Evolutionary conservation across 2,113 vertebrate species (phyloP).

Genomic region (Steatornis caripensis): DNA sequence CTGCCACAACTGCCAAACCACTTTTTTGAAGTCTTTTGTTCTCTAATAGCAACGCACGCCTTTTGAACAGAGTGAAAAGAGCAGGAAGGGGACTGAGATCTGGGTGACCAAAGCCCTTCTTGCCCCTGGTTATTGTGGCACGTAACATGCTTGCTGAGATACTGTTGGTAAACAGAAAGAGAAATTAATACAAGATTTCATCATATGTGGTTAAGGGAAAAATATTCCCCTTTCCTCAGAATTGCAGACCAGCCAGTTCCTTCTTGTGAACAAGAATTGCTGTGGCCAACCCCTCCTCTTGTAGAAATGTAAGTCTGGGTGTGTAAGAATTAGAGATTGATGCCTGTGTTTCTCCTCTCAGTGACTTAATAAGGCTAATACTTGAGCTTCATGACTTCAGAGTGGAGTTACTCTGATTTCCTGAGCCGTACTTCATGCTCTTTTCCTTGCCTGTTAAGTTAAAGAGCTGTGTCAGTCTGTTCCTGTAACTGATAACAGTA

Average conservation of each 20-base stretch:
- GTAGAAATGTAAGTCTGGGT: not conserved
- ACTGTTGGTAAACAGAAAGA: not conserved
- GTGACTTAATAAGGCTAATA: not conserved
- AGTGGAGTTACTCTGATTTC: not conserved
- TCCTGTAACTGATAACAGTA: not conserved
- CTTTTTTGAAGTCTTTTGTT: not conserved
- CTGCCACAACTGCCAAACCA: not conserved
- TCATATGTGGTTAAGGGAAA: not conserved
- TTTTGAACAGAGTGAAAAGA: not conserved
- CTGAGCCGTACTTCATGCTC: not conserved
- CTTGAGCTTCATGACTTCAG: not conserved
- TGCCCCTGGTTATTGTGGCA: not conserved
- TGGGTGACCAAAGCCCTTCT: not conserved
- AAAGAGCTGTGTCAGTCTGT: not conserved
- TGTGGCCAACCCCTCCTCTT: not conserved
- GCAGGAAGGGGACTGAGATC: not conserved
- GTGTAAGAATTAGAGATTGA: not conserved
- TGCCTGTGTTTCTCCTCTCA: not conserved
- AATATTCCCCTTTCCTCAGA: not conserved
- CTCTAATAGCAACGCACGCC: not conserved
- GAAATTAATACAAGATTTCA: not conserved
- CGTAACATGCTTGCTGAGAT: not conserved
- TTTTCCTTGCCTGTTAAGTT: not conserved
- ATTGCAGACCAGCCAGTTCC: not conserved
- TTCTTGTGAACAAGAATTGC: not conserved